phyloP scores from a whole-genome alignment of 2,888 invertebrate genomes.

The Syritta pipiens region DNA sequence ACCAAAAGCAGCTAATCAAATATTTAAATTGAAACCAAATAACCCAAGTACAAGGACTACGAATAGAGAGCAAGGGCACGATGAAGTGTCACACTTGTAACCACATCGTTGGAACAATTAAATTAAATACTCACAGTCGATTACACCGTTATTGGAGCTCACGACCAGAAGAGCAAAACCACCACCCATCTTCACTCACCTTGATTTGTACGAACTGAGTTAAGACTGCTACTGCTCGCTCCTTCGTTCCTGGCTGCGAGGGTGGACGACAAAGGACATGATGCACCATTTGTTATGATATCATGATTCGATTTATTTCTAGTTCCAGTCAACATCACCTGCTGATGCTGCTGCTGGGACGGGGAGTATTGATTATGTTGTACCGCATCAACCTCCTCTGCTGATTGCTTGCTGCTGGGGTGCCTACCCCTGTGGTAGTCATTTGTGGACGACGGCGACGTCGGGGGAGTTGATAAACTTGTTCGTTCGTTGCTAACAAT shows the following conservation, averaged over 20 bases:
- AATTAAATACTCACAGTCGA: conserved; percentile 11
- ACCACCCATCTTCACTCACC: conserved; percentile 48
- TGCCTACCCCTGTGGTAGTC: conserved; percentile 21
- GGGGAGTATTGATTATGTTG: conserved; percentile 47
- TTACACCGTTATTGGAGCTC: conserved; percentile 1
- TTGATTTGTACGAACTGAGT: conserved; percentile 70
- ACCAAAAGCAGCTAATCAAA: conserved; percentile 21
- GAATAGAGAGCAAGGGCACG: not conserved
- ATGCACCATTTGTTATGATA: conserved; percentile 67
- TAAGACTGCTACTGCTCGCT: conserved; percentile 42
- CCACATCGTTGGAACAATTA: not conserved
- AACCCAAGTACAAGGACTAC: not conserved
- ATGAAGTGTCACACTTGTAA: not conserved
- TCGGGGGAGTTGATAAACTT: conserved; percentile 46
- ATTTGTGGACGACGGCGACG: conserved; percentile 21
- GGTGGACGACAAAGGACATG: conserved; percentile 50
- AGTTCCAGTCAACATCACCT: conserved; percentile 43
- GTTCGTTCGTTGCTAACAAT: conserved; percentile 69
- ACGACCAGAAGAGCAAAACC: not conserved
- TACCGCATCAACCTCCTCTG: conserved; percentile 21
- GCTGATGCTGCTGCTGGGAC: conserved; percentile 57
- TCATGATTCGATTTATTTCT: conserved; percentile 65
- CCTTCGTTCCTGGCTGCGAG: conserved; percentile 11
- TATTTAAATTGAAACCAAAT: conserved; percentile 30
- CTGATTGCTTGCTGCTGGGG: conserved; percentile 26